phyloP scores from a whole-genome alignment of 2,113 vertebrate genomes.

The Psittacula cyanocephala region DNA sequence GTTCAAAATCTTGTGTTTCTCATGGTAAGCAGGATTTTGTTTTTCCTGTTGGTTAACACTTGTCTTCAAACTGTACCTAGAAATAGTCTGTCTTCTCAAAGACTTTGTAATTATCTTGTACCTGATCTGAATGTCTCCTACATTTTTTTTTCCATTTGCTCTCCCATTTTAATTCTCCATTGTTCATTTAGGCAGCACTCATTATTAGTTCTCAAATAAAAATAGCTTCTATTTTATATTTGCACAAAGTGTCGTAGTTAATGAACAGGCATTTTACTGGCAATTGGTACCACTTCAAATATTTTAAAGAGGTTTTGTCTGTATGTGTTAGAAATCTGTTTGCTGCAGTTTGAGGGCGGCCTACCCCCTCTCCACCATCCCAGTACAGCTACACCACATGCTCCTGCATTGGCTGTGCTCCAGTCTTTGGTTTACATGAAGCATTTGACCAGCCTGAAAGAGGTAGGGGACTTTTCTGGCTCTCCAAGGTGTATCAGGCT shows the following conservation, averaged over 20 bases:
- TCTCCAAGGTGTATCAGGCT: not conserved
- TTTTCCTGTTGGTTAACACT: not conserved
- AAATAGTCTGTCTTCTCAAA: not conserved
- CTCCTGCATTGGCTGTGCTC: not conserved
- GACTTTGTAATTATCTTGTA: not conserved
- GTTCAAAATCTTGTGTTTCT: not conserved
- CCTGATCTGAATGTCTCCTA: not conserved
- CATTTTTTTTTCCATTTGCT: not conserved
- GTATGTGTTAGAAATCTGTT: not conserved
- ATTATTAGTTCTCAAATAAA: constrained; percentile 42
- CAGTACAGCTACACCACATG: not conserved
- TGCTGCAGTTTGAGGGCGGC: not conserved
- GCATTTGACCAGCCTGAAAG: not conserved
- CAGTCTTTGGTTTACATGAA: not conserved
- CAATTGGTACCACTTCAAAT: not conserved
- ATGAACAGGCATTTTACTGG: not conserved
- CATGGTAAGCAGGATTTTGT: not conserved
- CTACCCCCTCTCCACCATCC: not conserved
- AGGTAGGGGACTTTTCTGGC: not conserved
- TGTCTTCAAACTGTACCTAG: not conserved
- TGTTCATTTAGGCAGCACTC: not conserved
- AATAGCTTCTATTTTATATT: constrained; percentile 24
- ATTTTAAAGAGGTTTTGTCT: not conserved
- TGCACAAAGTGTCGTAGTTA: constrained; percentile 20
- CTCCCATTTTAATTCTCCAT: not conserved